These are phyloP conservation scores for Drosophila nasuta DNA, from an alignment of 1,140 invertebrate genomes.

Conservation along the genomic window DNA sequence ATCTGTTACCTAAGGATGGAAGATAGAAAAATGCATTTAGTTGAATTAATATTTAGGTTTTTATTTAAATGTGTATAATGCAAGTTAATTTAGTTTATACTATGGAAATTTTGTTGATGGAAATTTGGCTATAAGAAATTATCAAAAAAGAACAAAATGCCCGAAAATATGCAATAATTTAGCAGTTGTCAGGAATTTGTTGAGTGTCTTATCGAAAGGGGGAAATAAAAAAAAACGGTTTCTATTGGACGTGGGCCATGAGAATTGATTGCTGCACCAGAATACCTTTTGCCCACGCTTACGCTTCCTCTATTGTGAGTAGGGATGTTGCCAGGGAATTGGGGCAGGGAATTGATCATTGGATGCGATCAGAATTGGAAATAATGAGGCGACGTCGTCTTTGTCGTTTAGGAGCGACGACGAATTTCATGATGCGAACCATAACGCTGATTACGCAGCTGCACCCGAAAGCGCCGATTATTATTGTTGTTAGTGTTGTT, in stretches of 20 bases:
- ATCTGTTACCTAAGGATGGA: too few relatives aligned
- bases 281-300: conserved; percentile 51
- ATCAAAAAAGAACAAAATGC: conserved; percentile 5
- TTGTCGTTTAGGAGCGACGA: conserved; percentile 59
- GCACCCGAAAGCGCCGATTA: conserved; percentile 73
- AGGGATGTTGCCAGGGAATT: conserved; percentile 13
- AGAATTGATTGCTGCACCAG: conserved; percentile 23
- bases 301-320: conserved; percentile 40
- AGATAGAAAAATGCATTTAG: too few relatives aligned
- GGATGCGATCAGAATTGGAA: background rate
- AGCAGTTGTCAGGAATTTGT: conserved; percentile 15
- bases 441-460: conserved; percentile 73
- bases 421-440: conserved; percentile 81
- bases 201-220: conserved; percentile 34
- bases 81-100: conserved; percentile 41
- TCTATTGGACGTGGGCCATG: conserved; percentile 51
- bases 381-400: background rate
- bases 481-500: conserved; percentile 17
- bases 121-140: conserved; percentile 19
- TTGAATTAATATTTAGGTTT: conserved; percentile 5
- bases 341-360: conserved; percentile 1
- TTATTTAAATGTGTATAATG: conserved; percentile 34
- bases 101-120: conserved; percentile 27
- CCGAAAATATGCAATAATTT: conserved; percentile 23
- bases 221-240: conserved; percentile 47